Conservation (phyloP, 1,140 invertebrate genomes). For the Propsilocerus akamusi region DNA sequence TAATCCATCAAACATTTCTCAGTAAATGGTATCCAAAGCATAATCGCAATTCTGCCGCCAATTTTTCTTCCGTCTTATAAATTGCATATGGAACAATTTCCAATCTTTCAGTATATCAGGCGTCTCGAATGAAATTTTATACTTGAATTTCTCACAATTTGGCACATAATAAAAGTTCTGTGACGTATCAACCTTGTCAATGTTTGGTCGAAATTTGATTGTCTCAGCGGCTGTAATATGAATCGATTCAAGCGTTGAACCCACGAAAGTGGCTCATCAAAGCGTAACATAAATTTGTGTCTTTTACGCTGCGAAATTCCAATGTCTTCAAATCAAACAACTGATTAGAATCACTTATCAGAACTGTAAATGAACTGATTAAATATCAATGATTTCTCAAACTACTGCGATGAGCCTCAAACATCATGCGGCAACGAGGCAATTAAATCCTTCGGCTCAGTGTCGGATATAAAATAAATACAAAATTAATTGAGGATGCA, state of each 20-base stretch:
- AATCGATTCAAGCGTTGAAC: conserved; percentile 25
- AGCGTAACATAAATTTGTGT: conserved; percentile 20
- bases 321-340: conserved; percentile 33
- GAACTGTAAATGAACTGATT: conserved; percentile 11
- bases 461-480: too few relatives aligned
- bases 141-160: conserved; percentile 10
- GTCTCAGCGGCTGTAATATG: conserved; percentile 8
- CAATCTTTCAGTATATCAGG: conserved; percentile 17
- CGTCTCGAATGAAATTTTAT: conserved; percentile 6
- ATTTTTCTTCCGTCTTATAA: conserved; percentile 31
- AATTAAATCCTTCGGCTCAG: conserved; percentile 25
- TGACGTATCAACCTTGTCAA: conserved; percentile 15
- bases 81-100: conserved; percentile 42
- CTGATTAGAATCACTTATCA: conserved; percentile 28
- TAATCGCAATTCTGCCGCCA: conserved; percentile 13
- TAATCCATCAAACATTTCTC: conserved; percentile 49
- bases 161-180: conserved; percentile 19
- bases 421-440: conserved; percentile 29
- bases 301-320: conserved; percentile 33
- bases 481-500: too few relatives aligned
- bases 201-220: conserved; percentile 16
- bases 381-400: too few relatives aligned
- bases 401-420: too few relatives aligned
- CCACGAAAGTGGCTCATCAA: conserved; percentile 23
- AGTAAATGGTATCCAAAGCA: conserved; percentile 36